phyloP scores from a whole-genome alignment of 2,797 vertebrate species.

The Arrhamphus sclerolepis region DNA sequence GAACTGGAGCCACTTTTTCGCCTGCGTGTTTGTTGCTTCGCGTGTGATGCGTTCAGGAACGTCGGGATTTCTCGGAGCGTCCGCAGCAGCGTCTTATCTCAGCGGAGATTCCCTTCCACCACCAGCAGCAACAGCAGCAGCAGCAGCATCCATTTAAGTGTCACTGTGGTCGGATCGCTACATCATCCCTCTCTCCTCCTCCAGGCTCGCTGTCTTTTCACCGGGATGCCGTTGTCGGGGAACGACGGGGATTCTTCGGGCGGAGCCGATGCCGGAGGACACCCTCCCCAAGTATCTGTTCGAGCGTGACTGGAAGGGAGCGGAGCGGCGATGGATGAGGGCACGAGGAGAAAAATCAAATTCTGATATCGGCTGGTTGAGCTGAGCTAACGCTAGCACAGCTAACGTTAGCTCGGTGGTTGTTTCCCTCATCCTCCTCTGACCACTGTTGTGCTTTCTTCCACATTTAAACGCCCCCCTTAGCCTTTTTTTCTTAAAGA shows the following conservation, averaged over 20 bases:
- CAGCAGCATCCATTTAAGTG: conserved; percentile 64
- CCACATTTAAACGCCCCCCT: conserved; percentile 10
- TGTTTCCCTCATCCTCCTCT: neutral
- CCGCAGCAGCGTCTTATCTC: conserved; percentile 21
- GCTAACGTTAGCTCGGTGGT: conserved; percentile 54
- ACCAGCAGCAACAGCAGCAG: conserved; percentile 41
- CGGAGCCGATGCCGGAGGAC: conserved; percentile 1
- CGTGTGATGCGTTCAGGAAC: conserved; percentile 54
- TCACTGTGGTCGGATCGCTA: conserved; percentile 9
- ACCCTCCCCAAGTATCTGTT: neutral
- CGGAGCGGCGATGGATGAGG: conserved; percentile 50
- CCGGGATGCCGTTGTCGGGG: conserved; percentile 46
- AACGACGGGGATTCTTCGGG: conserved; percentile 5
- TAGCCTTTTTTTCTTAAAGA: neutral
- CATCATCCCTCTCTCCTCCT: conserved; percentile 27
- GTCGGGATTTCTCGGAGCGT: conserved; percentile 9
- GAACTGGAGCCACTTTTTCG: neutral
- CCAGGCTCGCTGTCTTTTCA: conserved; percentile 15
- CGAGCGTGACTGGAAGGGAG: conserved; percentile 35
- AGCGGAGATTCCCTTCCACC: conserved; percentile 39
- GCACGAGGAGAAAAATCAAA: conserved; percentile 55
- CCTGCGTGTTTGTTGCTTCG: neutral
- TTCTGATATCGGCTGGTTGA: conserved; percentile 37
- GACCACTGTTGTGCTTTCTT: conserved; percentile 15
- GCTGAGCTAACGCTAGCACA: conserved; percentile 54